phyloP scores from a whole-genome alignment of 2,888 invertebrate species.

The Corbicula japonica region DNA sequence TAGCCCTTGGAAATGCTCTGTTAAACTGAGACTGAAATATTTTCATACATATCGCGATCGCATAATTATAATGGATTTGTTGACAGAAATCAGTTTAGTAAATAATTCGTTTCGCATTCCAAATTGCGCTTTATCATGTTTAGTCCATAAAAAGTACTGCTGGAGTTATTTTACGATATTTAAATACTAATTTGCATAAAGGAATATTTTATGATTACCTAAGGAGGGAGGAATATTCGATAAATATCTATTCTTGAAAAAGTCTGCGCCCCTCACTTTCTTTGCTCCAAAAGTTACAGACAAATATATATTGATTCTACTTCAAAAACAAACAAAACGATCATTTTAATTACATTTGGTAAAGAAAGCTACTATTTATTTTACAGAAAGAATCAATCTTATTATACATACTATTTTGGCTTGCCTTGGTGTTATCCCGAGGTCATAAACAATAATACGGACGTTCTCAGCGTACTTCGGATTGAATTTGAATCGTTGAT shows the following conservation, averaged over 20 bases:
- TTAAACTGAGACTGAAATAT: too few species aligned
- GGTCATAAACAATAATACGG: slow-evolving; percentile 24
- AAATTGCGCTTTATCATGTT: too few species aligned
- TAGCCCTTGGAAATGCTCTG: not conserved
- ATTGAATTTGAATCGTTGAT: slow-evolving; percentile 8
- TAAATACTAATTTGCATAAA: too few species aligned
- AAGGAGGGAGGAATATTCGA: too few species aligned
- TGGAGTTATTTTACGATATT: too few species aligned
- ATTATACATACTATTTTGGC: slow-evolving; percentile 9
- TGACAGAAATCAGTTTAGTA: too few species aligned
- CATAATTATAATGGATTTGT: too few species aligned
- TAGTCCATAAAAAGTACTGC: too few species aligned
- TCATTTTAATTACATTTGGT: not conserved
- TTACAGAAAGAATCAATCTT: not conserved
- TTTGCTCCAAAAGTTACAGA: not conserved
- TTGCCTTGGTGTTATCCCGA: slow-evolving; percentile 26
- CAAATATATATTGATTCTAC: not conserved
- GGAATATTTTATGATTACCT: too few species aligned
- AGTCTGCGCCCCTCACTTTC: not conserved
- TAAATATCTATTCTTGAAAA: not conserved
- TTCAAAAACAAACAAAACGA: not conserved
- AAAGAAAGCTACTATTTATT: not conserved
- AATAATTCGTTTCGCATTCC: too few species aligned
- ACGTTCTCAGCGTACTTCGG: slow-evolving; percentile 8
- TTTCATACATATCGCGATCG: too few species aligned